These are phyloP conservation scores for Venusia cambrica DNA, from an alignment of 2,888 invertebrate genomes.

Conservation along the genomic window DNA sequence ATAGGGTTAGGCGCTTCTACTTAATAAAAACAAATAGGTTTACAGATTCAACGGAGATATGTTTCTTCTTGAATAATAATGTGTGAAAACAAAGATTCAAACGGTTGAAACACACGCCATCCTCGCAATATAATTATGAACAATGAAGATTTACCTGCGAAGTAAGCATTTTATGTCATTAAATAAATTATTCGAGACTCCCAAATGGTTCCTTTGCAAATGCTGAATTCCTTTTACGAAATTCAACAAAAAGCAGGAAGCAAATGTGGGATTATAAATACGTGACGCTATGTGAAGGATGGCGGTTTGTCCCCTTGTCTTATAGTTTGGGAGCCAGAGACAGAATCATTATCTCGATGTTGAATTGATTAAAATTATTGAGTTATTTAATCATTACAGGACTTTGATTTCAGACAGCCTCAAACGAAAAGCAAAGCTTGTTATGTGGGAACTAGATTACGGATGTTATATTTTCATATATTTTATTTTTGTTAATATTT, in stretches of 20 bases:
- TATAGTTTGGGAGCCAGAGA: constrained; percentile 6
- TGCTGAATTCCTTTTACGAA: constrained; percentile 58
- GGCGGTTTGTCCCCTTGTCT: constrained; percentile 59
- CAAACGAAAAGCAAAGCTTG: too few relatives aligned
- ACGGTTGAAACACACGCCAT: constrained; percentile 9
- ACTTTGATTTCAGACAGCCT: too few relatives aligned
- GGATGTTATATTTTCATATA: too few relatives aligned
- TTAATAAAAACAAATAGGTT: constrained; percentile 3
- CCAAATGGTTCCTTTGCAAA: constrained; percentile 51
- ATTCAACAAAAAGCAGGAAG: constrained; percentile 75
- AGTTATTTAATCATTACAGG: too few relatives aligned
- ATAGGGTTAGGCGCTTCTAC: too few relatives aligned
- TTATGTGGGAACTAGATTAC: too few relatives aligned
- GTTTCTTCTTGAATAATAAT: background rate
- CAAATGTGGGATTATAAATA: constrained; percentile 73
- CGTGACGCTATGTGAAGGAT: constrained; percentile 69
- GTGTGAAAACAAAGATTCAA: constrained; percentile 2
- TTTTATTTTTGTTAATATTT: too few relatives aligned
- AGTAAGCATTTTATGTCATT: constrained; percentile 33
- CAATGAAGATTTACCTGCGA: constrained; percentile 27
- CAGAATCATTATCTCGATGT: constrained; percentile 3
- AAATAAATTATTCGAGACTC: constrained; percentile 30
- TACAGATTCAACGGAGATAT: constrained; percentile 5
- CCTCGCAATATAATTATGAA: constrained; percentile 31
- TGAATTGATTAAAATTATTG: too few relatives aligned